phyloP scores from a whole-genome alignment of 1,140 invertebrate species.

The Cydia strobilella region DNA sequence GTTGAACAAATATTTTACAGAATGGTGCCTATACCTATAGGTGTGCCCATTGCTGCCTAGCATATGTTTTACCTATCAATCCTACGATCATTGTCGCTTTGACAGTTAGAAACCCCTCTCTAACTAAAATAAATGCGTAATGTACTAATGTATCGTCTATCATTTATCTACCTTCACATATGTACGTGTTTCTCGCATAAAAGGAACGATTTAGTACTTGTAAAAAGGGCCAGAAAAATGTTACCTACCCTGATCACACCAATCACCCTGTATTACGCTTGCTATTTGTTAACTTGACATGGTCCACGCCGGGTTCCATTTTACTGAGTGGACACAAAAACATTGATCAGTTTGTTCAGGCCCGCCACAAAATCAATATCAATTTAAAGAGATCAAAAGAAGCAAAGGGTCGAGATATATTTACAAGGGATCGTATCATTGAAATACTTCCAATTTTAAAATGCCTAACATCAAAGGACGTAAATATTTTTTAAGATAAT shows the following conservation, averaged over 20 bases:
- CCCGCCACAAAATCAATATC: slow-evolving; percentile 41
- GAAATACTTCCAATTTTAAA: slow-evolving; percentile 7
- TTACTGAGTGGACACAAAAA: slow-evolving; percentile 43
- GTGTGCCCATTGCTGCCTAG: too few relatives aligned
- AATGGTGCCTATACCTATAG: too few relatives aligned
- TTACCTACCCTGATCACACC: background rate
- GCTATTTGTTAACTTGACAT: background rate
- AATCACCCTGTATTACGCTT: background rate
- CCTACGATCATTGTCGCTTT: too few relatives aligned
- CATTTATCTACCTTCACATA: too few relatives aligned
- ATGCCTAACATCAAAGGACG: background rate
- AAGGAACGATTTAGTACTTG: too few relatives aligned
- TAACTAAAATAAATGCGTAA: too few relatives aligned
- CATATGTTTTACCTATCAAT: too few relatives aligned
- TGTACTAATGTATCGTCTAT: too few relatives aligned
- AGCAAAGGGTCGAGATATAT: slow-evolving; percentile 47
- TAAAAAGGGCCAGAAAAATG: too few relatives aligned
- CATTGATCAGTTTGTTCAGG: slow-evolving; percentile 30
- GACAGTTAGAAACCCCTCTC: too few relatives aligned
- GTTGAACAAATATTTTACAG: too few relatives aligned
- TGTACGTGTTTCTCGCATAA: too few relatives aligned
- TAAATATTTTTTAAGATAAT: background rate
- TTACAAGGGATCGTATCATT: slow-evolving; percentile 35
- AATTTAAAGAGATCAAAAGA: slow-evolving; percentile 49
- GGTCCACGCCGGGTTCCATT: slow-evolving; percentile 36